Base-by-base conservation (phyloP, 2,113 vertebrate genomes). In the Etheostoma spectabile region DNA sequence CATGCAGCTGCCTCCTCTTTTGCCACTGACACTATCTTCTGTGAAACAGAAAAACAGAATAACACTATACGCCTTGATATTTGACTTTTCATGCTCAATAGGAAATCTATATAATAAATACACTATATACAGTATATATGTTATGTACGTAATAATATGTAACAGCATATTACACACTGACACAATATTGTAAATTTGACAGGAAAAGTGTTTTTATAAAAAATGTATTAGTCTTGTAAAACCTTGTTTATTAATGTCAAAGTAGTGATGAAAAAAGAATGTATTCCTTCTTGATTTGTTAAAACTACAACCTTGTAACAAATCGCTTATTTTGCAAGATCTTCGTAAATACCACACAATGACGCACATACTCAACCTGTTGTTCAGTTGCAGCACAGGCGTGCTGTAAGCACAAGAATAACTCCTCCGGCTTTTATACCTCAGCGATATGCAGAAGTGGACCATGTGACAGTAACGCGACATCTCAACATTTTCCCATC, bases 361-460 rank as follows among this genome's bases (percentile, higher is more conserved):
- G 7, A 27, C 0, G 19, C 8, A 5, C 35, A 24, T 16, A 51
- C 61, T 52, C 56, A 59, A 49, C 68, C 52, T 81, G 68, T 15
- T 68, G 66, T n/a, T 81, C 74, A 5, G 57, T 22, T 1, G 70
- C 49, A 63, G 72, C 79, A 68, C 59, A 27, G 27, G 0, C 53
- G 0, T 5, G 42, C 46, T 84, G 57, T 76, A 74, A 74, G 64
- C 64, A 80, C 93, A 76, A 94, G 88, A 94, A 94, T 95, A 95
- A 82, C 92, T 86, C 69, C 11, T 14, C 70, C 0, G 45, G 30
- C 87, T 90, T 94, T 91, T 95, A 96, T 95, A 95, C 91, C 86
- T 55, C 75, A 0, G 38, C 22, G 30, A 77, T 92, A 93, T 66
- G 91, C 79, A 90, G 93, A 95, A 95, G 88, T 83, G 0, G 1